Percentiles rank a stretch among this genome's conserved stretches.
Conservation (phyloP, 2,888 invertebrate species). For the Masnerella sp. region DNA sequence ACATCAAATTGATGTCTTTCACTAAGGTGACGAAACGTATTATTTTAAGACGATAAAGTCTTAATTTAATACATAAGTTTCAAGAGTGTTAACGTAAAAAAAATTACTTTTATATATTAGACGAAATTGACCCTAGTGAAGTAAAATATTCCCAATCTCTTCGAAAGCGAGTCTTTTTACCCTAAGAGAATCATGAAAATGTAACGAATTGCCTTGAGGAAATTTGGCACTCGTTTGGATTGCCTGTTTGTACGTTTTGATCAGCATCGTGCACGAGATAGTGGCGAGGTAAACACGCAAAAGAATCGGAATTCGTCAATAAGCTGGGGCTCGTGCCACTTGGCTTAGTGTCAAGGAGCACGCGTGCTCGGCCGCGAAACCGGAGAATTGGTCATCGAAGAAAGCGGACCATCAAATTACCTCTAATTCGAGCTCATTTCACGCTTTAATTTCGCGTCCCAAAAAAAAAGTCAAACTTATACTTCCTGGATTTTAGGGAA, state of each 20-base stretch:
- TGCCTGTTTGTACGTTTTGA: neutral
- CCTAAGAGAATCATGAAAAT: too few relatives aligned
- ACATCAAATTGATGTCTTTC: too few relatives aligned
- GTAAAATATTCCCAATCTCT: too few relatives aligned
- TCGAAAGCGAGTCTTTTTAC: too few relatives aligned
- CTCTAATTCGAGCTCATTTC: neutral
- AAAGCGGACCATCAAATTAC: conserved; percentile 3
- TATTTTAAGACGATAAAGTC: too few relatives aligned
- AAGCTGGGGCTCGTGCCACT: conserved; percentile 47
- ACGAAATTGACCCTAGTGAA: neutral
- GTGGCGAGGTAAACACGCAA: conserved; percentile 16
- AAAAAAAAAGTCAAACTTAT: too few relatives aligned
- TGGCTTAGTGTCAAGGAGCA: conserved; percentile 54
- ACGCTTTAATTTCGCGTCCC: too few relatives aligned
- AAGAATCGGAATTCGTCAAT: conserved; percentile 46
- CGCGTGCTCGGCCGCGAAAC: conserved; percentile 10
- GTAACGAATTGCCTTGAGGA: neutral
- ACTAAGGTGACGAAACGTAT: too few relatives aligned
- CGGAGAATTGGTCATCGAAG: neutral
- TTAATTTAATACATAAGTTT: too few relatives aligned
- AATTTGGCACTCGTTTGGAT: neutral
- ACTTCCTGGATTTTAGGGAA: too few relatives aligned
- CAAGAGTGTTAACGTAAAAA: too few relatives aligned
- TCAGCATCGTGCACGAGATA: conserved; percentile 3
- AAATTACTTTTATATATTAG: too few relatives aligned